Base-by-base conservation (phyloP, 2,113 vertebrate species). In the Rhizomys pruinosus region DNA sequence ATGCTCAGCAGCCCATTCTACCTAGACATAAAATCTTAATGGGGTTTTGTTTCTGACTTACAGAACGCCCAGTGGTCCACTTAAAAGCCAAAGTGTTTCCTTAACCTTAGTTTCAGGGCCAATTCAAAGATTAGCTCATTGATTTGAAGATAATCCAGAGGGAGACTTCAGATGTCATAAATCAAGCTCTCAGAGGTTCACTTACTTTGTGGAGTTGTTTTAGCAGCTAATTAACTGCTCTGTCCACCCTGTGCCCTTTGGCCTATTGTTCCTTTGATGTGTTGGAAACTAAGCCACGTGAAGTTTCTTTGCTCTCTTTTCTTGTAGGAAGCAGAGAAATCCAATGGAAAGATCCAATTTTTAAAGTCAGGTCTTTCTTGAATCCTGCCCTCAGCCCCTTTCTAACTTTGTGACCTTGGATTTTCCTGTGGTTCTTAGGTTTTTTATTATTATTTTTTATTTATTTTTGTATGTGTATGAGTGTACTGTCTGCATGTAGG, bases 121-220 rank as follows among this genome's bases (percentile, higher is more conserved):
- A 90, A 39, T 93, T 91, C 82, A 64, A 96, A 94, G 91, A 95
- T 96, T 95, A 90, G 93, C n/a, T 92, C 84, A 89, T 87, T 95
- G 91, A 90, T 39, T 79, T 95, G 94, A 95, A 92, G 84, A 81
- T 91, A 96, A 95, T 92, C 88, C 66, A 93, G 88, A 90, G 78
- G 61, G 78, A 92, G 47, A 94, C 90, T 96, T 96, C 23, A 93
- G 64, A 81, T 84, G 52, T 64, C n/a, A 64, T 82, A 93, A 22
- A 86, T 95, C 88, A 93, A 68, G 55, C 82, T 94, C 47, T 94
- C 61, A 90, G 57, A 91, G 78, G 66, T 86, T 94, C 88, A 71
- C 84, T 93, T 93, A 87, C 92, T 96, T 95, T 88, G 32, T 93
- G 47, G 91, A 92, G 76, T 90, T 97, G 90, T 82, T 87, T 96